Conservation (phyloP, 2,113 vertebrate genomes). For the Lanius ludovicianus region DNA sequence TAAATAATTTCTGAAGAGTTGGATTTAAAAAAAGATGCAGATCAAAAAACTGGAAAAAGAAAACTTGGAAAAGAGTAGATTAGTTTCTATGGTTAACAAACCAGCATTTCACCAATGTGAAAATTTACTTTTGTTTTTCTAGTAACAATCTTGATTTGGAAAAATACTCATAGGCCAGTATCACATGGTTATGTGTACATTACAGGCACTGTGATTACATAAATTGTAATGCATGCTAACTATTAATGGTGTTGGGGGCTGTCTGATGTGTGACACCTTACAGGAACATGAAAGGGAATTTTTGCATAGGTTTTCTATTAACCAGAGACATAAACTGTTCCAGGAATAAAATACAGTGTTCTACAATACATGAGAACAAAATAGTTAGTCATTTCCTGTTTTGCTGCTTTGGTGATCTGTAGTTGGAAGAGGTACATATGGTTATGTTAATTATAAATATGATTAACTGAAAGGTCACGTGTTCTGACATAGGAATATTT, state of each 20-base stretch:
- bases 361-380: not conserved
- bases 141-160: not conserved
- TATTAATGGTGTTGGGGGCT: not conserved
- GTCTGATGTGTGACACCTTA: not conserved
- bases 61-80: not conserved
- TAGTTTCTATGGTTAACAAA: not conserved
- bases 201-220: not conserved
- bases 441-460: not conserved
- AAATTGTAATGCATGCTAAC: not conserved
- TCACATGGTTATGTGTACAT: not conserved
- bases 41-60: not conserved
- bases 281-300: not conserved
- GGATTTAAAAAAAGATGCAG: not conserved
- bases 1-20: not conserved
- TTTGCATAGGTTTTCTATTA: not conserved
- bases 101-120: not conserved
- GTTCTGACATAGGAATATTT: not conserved
- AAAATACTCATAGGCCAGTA: not conserved
- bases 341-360: not conserved
- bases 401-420: not conserved
- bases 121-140: not conserved
- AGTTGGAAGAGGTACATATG: not conserved
- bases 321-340: not conserved
- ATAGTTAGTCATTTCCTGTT: not conserved
- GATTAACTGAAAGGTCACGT: not conserved